Conservation (phyloP, 2,888 invertebrate genomes). For the Synanthedon vespiformis region DNA sequence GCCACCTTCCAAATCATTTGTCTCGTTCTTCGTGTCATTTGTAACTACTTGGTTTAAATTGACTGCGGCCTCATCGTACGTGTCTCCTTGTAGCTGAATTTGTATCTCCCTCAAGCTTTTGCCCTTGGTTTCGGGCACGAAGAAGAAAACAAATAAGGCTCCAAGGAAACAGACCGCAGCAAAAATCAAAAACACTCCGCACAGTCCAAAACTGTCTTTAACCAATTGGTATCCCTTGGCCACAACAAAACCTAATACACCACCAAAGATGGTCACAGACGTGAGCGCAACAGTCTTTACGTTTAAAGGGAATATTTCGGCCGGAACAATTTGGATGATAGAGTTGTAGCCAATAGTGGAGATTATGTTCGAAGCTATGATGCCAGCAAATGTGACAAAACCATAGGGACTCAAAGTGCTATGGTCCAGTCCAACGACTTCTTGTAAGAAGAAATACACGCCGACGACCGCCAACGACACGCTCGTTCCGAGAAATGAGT, state of each 20-base stretch:
- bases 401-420: constrained; percentile 25
- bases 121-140: constrained; percentile 70
- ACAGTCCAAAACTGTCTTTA: constrained; percentile 50
- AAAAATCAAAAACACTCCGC: constrained; percentile 60
- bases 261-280: constrained; percentile 48
- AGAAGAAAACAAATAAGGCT: constrained; percentile 49
- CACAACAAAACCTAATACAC: constrained; percentile 54
- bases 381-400: constrained; percentile 47
- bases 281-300: constrained; percentile 67
- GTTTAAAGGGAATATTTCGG: constrained; percentile 69
- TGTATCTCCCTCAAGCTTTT: constrained; percentile 69
- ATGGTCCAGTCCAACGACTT: constrained; percentile 24
- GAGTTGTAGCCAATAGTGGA: constrained; percentile 56
- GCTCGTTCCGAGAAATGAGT: constrained; percentile 39
- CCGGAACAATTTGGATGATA: constrained; percentile 54
- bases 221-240: constrained; percentile 63
- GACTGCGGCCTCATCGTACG: constrained; percentile 16
- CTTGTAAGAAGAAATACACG: constrained; percentile 43
- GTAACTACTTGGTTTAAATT: constrained; percentile 9
- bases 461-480: constrained; percentile 24
- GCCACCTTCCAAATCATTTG: background rate
- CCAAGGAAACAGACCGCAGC: constrained; percentile 50
- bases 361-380: constrained; percentile 31
- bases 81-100: constrained; percentile 50
- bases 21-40: background rate